These are phyloP conservation scores for Emmelina monodactyla DNA, from an alignment of 2,888 invertebrate genomes.

Conservation along the genomic window DNA sequence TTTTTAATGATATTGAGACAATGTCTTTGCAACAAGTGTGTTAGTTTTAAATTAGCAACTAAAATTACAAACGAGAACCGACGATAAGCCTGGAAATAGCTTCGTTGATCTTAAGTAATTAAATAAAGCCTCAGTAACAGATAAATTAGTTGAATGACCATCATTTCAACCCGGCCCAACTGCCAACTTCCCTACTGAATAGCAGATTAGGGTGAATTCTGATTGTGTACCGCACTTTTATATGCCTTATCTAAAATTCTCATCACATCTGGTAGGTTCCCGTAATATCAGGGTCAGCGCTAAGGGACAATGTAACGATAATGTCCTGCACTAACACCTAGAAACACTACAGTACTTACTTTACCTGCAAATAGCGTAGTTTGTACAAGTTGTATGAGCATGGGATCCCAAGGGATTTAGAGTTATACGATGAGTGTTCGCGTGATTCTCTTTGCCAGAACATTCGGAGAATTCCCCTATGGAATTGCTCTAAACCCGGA, in stretches of 20 bases:
- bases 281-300: slow-evolving; percentile 14
- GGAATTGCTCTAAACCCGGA: too few relatives aligned
- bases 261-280: slow-evolving; percentile 9
- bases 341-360: not conserved
- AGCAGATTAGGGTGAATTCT: not conserved
- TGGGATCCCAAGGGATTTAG: too few relatives aligned
- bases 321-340: not conserved
- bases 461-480: too few relatives aligned
- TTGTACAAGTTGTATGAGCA: not conserved
- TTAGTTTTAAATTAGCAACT: too few relatives aligned
- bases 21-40: too few relatives aligned
- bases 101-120: not conserved
- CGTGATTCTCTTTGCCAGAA: too few relatives aligned
- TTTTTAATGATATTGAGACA: too few relatives aligned
- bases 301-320: slow-evolving; percentile 8
- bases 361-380: not conserved
- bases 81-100: too few relatives aligned
- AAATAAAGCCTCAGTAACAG: not conserved
- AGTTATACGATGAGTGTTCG: too few relatives aligned
- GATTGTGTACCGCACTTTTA: slow-evolving; percentile 20
- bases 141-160: not conserved
- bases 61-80: too few relatives aligned
- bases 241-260: slow-evolving; percentile 27
- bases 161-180: not conserved
- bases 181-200: not conserved